Evolutionary conservation across 2,888 invertebrate genomes (phyloP).

Genomic region (Anorthoa munda): DNA sequence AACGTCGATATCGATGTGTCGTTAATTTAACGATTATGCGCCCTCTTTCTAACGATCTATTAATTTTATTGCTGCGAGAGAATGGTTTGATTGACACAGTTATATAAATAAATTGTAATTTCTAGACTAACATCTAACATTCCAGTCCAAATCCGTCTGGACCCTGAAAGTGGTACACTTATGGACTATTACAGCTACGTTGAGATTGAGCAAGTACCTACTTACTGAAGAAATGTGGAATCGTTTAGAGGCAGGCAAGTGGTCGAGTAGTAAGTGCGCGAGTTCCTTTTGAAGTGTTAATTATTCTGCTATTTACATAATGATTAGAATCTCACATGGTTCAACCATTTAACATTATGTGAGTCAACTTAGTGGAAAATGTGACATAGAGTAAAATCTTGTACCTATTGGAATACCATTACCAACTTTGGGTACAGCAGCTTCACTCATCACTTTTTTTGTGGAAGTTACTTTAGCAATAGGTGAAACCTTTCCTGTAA

Average conservation of each 20-base stretch:
- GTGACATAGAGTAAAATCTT: not conserved
- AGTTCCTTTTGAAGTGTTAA: conserved; percentile 11
- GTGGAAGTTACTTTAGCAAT: not conserved
- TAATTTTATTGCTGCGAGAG: conserved; percentile 53
- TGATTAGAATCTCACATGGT: not conserved
- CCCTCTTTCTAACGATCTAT: conserved; percentile 37
- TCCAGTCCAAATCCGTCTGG: conserved; percentile 60
- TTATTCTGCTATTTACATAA: conserved; percentile 17
- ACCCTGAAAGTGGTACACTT: conserved; percentile 43
- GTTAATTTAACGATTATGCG: conserved; percentile 57
- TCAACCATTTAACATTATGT: not conserved
- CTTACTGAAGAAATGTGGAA: not conserved
- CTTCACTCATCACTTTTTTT: no score
- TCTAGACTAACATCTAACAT: conserved; percentile 54
- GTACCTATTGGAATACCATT: no score
- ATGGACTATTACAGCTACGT: conserved; percentile 9
- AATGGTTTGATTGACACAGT: conserved; percentile 63
- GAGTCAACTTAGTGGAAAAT: not conserved
- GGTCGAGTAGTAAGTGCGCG: not conserved
- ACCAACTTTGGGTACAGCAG: no score
- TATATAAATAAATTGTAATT: conserved; percentile 60
- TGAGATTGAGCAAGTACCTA: not conserved
- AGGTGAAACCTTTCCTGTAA: not conserved
- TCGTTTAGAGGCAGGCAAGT: not conserved
- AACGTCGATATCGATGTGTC: conserved; percentile 42